Conservation (phyloP, 1,140 invertebrate species). For the Dreissena rostriformis region DNA sequence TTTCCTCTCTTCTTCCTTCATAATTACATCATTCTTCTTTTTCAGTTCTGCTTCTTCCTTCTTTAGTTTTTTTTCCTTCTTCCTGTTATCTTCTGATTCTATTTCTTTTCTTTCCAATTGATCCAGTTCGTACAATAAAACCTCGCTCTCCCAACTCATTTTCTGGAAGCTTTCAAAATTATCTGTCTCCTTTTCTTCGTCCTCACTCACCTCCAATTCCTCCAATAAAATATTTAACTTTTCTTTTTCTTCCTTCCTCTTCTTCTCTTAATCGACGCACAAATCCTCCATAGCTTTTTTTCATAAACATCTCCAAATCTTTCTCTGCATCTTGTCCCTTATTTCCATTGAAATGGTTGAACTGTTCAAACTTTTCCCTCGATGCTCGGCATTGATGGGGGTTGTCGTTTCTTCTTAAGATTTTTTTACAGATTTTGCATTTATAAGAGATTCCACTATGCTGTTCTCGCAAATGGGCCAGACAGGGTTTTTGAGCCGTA, state of each 20-base stretch:
- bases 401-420: constrained; percentile 24
- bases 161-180: neutral
- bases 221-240: neutral
- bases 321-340: constrained; percentile 3
- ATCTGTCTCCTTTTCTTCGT: neutral
- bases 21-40: no score
- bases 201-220: neutral
- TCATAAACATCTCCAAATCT: constrained; percentile 16
- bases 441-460: constrained; percentile 27
- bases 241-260: neutral
- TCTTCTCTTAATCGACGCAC: neutral
- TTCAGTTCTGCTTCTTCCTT: no score
- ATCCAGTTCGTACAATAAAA: no score
- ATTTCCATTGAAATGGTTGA: constrained; percentile 11
- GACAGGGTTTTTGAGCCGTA: neutral
- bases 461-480: constrained; percentile 20
- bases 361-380: constrained; percentile 3
- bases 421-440: constrained; percentile 3
- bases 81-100: no score
- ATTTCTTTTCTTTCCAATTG: no score
- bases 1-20: no score
- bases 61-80: no score
- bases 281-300: constrained; percentile 3
- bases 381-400: neutral
- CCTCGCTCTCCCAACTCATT: no score